Evolutionary conservation across 2,113 vertebrate species (phyloP).

Genomic region (Xyliphius kryptos): DNA sequence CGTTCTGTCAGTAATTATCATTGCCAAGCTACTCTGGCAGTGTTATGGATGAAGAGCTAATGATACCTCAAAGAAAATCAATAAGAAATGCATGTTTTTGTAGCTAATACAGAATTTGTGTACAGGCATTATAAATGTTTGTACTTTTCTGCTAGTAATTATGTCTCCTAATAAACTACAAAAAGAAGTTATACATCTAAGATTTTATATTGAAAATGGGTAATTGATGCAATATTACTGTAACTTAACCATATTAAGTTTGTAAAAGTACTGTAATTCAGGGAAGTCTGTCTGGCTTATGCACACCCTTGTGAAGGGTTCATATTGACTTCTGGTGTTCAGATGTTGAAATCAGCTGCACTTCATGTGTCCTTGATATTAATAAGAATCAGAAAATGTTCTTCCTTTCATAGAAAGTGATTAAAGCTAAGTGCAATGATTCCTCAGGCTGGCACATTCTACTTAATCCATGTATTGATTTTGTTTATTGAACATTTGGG

Average conservation of each 20-base stretch:
- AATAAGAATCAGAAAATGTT: conserved; percentile 3
- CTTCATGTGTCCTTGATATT: not conserved
- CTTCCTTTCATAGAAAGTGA: not conserved
- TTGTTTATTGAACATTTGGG: conserved; percentile 27
- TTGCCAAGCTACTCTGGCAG: too few species aligned
- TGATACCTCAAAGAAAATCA: too few species aligned
- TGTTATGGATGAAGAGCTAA: too few species aligned
- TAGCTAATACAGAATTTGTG: too few species aligned
- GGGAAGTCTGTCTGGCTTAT: not conserved
- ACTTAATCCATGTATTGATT: conserved; percentile 28
- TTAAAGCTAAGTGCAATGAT: not conserved
- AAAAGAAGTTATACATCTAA: not conserved
- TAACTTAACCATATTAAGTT: not conserved
- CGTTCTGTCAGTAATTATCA: too few species aligned
- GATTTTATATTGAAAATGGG: not conserved
- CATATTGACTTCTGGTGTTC: conserved; percentile 1
- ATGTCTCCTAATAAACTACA: not conserved
- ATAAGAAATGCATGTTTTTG: too few species aligned
- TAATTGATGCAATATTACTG: not conserved
- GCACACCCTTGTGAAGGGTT: not conserved
- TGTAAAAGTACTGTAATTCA: not conserved
- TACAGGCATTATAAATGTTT: too few species aligned
- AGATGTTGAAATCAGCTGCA: not conserved
- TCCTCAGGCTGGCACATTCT: conserved; percentile 11
- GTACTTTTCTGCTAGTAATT: too few species aligned